Evolutionary conservation across 2,113 vertebrate species (phyloP).

Genomic region (Silurus glanis): DNA sequence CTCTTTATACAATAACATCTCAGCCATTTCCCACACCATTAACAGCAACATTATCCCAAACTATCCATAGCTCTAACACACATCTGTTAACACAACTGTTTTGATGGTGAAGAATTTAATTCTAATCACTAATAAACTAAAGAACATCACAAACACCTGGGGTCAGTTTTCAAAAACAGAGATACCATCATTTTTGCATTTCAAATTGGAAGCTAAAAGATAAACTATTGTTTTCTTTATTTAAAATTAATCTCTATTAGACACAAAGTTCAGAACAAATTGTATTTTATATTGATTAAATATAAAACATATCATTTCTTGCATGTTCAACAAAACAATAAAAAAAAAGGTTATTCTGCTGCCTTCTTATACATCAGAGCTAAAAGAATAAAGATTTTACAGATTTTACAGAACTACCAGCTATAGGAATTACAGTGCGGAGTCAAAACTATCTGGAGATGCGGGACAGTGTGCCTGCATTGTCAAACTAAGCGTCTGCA

Average conservation of each 20-base stretch:
- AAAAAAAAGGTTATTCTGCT: neutral
- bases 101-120: neutral
- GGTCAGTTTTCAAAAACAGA: neutral
- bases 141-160: neutral
- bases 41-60: neutral
- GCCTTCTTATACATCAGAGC: slow-evolving; percentile 16
- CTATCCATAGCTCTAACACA: neutral
- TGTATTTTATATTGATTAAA: neutral
- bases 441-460: slow-evolving; percentile 33
- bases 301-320: neutral
- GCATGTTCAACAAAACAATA: neutral
- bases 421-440: neutral
- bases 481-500: slow-evolving; percentile 9
- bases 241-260: neutral
- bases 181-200: neutral
- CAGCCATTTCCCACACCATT: slow-evolving; percentile 37
- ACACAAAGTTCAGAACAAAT: neutral
- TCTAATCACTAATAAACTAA: neutral
- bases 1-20: slow-evolving; percentile 28
- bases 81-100: slow-evolving; percentile 3
- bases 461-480: slow-evolving; percentile 21
- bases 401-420: slow-evolving; percentile 6
- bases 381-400: slow-evolving; percentile 4
- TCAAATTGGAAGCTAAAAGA: neutral
- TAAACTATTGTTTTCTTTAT: neutral